These are phyloP conservation scores for Drosophila repleta DNA, from an alignment of 1,140 invertebrate genomes.

Conservation along the genomic window DNA sequence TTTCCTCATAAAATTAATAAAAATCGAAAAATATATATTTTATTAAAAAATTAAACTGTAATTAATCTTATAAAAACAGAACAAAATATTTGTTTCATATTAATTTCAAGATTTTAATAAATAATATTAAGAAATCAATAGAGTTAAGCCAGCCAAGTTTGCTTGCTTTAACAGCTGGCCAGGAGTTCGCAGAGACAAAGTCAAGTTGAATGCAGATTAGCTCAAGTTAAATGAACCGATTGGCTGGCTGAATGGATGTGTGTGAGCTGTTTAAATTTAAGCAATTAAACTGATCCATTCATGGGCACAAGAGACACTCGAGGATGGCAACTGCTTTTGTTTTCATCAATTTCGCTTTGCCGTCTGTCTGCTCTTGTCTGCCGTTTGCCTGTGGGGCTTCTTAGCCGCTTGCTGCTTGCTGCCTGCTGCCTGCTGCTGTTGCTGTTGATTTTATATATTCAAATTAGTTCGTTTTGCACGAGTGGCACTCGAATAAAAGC, in stretches of 20 bases:
- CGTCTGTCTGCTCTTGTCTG: constrained; percentile 41
- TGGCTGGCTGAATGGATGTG: constrained; percentile 21
- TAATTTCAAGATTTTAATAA: no score
- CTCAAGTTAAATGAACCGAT: constrained; percentile 30
- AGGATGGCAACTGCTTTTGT: constrained; percentile 51
- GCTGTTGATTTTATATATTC: constrained; percentile 80
- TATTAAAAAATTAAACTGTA: no score
- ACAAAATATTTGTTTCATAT: no score
- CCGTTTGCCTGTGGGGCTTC: constrained; percentile 13
- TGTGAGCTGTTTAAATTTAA: constrained; percentile 45
- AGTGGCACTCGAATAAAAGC: constrained; percentile 73
- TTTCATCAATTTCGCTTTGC: constrained; percentile 56
- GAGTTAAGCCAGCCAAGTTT: no score
- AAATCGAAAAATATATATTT: no score
- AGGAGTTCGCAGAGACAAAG: neutral
- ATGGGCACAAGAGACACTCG: constrained; percentile 43
- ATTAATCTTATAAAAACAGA: no score
- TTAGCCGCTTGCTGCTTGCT: constrained; percentile 44
- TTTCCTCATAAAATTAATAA: no score
- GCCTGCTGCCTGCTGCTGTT: constrained; percentile 33
- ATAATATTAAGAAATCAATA: no score
- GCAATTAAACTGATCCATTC: constrained; percentile 54
- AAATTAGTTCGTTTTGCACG: constrained; percentile 82
- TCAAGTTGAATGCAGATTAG: neutral
- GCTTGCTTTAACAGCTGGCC: neutral